Conservation (phyloP, 2,888 invertebrate genomes). For the Leucozona laternaria region DNA sequence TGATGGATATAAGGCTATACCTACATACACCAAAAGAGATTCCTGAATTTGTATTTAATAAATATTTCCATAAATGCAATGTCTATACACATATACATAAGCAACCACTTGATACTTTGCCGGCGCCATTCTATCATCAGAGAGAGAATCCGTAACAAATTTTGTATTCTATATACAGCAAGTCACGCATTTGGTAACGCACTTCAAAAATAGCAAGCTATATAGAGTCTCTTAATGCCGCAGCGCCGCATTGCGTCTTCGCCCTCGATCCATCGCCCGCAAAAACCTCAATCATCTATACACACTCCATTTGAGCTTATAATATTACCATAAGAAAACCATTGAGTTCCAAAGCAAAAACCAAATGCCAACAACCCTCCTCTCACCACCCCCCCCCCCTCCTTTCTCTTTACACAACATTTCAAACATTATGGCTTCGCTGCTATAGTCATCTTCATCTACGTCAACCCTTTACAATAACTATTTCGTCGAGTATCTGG, state of each 20-base stretch:
- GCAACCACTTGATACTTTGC: constrained; percentile 38
- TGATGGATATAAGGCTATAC: neutral
- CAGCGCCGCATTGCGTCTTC: constrained; percentile 7
- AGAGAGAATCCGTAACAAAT: constrained; percentile 40
- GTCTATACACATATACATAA: neutral
- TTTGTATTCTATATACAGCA: constrained; percentile 5
- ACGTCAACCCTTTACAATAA: constrained; percentile 45
- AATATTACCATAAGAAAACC: constrained; percentile 55
- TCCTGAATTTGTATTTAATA: constrained; percentile 9
- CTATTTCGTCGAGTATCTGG: constrained; percentile 19
- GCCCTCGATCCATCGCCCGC: neutral
- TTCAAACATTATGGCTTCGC: constrained; percentile 49
- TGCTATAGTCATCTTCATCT: neutral
- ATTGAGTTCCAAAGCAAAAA: constrained; percentile 25
- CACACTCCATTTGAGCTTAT: constrained; percentile 33
- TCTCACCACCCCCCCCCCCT: neutral
- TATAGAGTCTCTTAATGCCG: constrained; percentile 12
- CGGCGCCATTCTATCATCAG: constrained; percentile 48
- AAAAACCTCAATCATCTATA: constrained; percentile 32
- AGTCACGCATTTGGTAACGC: constrained; percentile 70
- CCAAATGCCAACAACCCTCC: neutral
- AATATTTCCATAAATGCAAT: constrained; percentile 41
- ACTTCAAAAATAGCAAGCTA: constrained; percentile 48
- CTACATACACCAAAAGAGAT: neutral
- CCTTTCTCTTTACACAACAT: neutral